A percentile compares a stretch with the other conserved stretches of the same genome.
Conservation (phyloP, 2,888 invertebrate genomes). For the Congeria kusceri region DNA sequence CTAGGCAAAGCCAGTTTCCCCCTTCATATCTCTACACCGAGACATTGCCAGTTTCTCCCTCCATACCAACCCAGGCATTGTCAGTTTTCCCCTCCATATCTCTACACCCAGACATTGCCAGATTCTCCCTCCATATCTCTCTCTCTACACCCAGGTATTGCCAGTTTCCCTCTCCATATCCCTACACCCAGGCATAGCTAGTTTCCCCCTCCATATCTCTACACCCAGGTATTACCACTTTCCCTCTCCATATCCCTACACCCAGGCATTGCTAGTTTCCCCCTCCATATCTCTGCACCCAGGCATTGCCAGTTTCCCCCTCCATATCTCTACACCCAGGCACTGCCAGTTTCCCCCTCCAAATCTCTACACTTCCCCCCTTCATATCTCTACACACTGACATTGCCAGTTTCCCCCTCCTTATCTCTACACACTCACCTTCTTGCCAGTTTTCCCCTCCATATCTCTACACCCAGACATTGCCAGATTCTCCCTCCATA, state of each 20-base stretch:
- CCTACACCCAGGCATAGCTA: conserved; percentile 99
- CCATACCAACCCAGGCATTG: conserved; percentile 87
- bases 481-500: conserved; percentile 96
- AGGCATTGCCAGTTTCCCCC: conserved; percentile 80
- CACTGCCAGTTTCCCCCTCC: conserved; percentile 95
- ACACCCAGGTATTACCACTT: conserved; percentile 83
- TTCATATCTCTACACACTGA: conserved; percentile 92
- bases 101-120: conserved; percentile 93
- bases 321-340: conserved; percentile 85
- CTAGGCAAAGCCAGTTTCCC: conserved; percentile 89
- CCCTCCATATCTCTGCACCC: conserved; percentile 89
- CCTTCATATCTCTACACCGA: conserved; percentile 90
- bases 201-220: conserved; percentile 99
- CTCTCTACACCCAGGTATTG: conserved; percentile 93
- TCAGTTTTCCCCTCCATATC: conserved; percentile 90
- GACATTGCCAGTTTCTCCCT: conserved; percentile 32
- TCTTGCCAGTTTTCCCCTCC: conserved; percentile 94
- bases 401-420: conserved; percentile 90
- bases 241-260: conserved; percentile 81
- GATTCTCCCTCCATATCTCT: conserved; percentile 97
- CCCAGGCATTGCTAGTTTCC: conserved; percentile 89
- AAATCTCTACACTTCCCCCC: conserved; percentile 92
- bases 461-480: conserved; percentile 92
- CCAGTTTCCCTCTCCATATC: conserved; percentile 96
- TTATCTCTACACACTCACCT: conserved; percentile 79